These are phyloP conservation scores for Chaetura pelagica DNA, from an alignment of 2,113 vertebrate species.

Conservation along the genomic window DNA sequence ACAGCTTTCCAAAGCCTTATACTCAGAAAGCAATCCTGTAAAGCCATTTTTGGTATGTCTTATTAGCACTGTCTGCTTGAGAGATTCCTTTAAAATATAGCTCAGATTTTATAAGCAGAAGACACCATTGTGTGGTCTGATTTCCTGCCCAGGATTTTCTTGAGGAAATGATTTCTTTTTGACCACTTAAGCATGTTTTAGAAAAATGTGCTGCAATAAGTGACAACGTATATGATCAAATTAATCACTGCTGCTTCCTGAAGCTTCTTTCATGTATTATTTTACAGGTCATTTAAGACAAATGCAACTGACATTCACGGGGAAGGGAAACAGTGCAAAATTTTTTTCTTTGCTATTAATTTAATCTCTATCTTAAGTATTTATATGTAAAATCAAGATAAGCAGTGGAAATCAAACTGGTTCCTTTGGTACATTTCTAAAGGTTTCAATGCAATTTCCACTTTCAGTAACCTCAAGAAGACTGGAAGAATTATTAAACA, in stretches of 20 bases:
- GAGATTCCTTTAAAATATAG: not conserved
- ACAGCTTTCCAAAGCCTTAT: constrained; percentile 26
- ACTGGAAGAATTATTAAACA: not conserved
- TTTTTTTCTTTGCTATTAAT: not conserved
- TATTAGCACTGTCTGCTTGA: not conserved
- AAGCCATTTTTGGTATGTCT: not conserved
- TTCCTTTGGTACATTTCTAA: not conserved
- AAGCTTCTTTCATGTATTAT: not conserved
- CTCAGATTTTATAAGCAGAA: not conserved
- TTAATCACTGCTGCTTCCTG: not conserved
- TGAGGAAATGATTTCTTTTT: not conserved
- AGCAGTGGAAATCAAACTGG: not conserved
- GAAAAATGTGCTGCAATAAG: not conserved
- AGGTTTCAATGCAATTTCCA: not conserved
- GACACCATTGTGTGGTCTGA: not conserved
- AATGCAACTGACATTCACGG: not conserved
- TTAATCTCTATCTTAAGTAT: not conserved
- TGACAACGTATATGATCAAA: not conserved
- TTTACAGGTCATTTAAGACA: not conserved
- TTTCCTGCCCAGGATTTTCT: not conserved
- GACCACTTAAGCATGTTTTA: not conserved
- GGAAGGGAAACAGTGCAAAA: not conserved
- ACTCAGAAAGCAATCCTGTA: not conserved
- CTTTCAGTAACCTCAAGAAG: not conserved
- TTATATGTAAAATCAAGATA: not conserved